Percentiles rank a stretch among this genome's conserved stretches.
phyloP scores from a whole-genome alignment of 2,888 invertebrate species.

The Azorinus chamasolen region DNA sequence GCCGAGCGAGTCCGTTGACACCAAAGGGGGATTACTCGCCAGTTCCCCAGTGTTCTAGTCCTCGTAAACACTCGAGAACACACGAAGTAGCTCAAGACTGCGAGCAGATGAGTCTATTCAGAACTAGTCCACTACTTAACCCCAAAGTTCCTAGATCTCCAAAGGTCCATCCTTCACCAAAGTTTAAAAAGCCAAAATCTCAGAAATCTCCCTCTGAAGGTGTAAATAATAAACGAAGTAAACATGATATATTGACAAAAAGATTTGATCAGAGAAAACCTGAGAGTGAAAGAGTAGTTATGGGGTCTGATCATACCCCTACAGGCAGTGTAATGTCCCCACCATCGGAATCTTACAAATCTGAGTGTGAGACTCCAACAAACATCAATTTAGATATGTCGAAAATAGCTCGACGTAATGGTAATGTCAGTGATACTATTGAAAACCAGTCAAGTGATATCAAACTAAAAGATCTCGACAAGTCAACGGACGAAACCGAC shows the following conservation, averaged over 20 bases:
- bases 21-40: slow-evolving; percentile 72
- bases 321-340: slow-evolving; percentile 60
- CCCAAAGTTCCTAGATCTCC: slow-evolving; percentile 73
- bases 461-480: slow-evolving; percentile 46
- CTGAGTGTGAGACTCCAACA: slow-evolving; percentile 58
- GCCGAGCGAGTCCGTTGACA: slow-evolving; percentile 67
- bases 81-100: slow-evolving; percentile 67
- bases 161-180: slow-evolving; percentile 75
- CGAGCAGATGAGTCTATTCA: slow-evolving; percentile 72
- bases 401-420: slow-evolving; percentile 8
- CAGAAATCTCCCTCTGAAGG: slow-evolving; percentile 41
- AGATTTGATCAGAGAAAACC: slow-evolving; percentile 63
- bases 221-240: slow-evolving; percentile 63
- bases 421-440: slow-evolving; percentile 7
- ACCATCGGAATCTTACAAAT: slow-evolving; percentile 44
- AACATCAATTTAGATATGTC: slow-evolving; percentile 42
- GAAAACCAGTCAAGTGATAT: slow-evolving; percentile 39
- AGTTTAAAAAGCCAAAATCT: slow-evolving; percentile 59
- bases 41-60: slow-evolving; percentile 72
- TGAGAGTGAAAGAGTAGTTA: slow-evolving; percentile 52
- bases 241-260: slow-evolving; percentile 72
- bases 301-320: slow-evolving; percentile 60
- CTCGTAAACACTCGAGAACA: slow-evolving; percentile 70
- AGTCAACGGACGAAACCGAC: slow-evolving; percentile 48
- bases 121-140: slow-evolving; percentile 71